Base-by-base conservation (phyloP, 2,888 invertebrate species). In the Sycophila texana region DNA sequence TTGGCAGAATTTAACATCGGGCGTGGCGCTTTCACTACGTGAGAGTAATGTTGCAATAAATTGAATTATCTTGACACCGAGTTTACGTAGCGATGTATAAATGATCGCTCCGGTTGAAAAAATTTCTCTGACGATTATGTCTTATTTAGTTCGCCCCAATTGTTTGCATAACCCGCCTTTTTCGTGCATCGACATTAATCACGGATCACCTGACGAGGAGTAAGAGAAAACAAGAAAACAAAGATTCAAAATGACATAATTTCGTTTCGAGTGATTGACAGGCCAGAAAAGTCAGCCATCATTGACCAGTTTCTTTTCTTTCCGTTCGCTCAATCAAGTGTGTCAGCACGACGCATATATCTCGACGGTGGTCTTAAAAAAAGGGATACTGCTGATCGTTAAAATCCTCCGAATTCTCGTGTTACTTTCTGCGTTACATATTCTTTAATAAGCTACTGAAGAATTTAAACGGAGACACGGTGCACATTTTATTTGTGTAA, bases 201-300 rank as follows among this genome's bases (percentile, higher is more conserved):
- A 16, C 53, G 16, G 1, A 63, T 63, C 49, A 18, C 20, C 20
- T 14, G 55, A 55, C 30, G 2, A 30, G 18, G 49, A 60, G 5
- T 58, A 57, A 61, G 18, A 74, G 30, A 26, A 16, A 60, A 49
- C 58, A 14, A n/a, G 53, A 78, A 63, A 73, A 67, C 51, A 65
- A 66, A 70, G 71, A 55, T 71, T 58, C 47, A 67, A 72, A 72
- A 79, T 75, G 72, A 79, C 75, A 79, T 79, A 75, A 79, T 75
- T 79, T 53, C 57, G 26, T n/a, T 1, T 20, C 4, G 22, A 47
- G 5, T 18, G 58, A 71, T 51, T 26, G 49, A 57, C 61, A 39
- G 47, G 60, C 58, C 65, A 66, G 60, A 71, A 72, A 72, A 53
- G 20, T 39, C 60, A 58, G 60, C 12, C 66, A 75, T 60, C 58